Conservation (phyloP, 2,888 invertebrate species). For the Entomobrya proxima region DNA sequence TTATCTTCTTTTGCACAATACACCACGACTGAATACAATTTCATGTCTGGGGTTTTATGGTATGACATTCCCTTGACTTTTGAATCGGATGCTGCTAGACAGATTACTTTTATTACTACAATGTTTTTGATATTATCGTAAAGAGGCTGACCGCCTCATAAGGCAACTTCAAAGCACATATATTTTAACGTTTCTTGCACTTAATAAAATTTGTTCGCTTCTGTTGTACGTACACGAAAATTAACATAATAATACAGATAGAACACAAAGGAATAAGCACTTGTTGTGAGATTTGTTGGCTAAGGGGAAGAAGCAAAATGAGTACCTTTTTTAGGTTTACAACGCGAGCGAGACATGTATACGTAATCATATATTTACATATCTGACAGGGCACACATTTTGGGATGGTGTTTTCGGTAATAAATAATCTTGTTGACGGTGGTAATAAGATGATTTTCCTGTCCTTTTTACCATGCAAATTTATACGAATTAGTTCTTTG, state of each 20-base stretch:
- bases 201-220: background rate
- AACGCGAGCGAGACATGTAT: background rate
- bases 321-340: background rate
- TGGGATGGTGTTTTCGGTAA: conserved; percentile 10
- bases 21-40: too few relatives aligned
- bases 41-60: too few relatives aligned
- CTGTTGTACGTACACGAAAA: background rate
- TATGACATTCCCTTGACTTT: too few relatives aligned
- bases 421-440: conserved; percentile 29
- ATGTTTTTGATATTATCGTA: too few relatives aligned
- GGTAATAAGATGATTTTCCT: conserved; percentile 22
- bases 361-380: conserved; percentile 9
- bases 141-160: too few relatives aligned
- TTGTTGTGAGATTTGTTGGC: background rate
- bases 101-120: too few relatives aligned
- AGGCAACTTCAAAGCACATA: too few relatives aligned
- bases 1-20: too few relatives aligned
- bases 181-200: too few relatives aligned
- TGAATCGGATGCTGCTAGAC: too few relatives aligned
- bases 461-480: conserved; percentile 45
- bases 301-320: background rate
- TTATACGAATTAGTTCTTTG: conserved; percentile 50
- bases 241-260: background rate
- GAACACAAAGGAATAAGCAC: background rate
- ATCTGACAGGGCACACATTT: background rate